Evolutionary conservation across 1,140 invertebrate genomes (phyloP).

Genomic region (Drosophila serrata): DNA sequence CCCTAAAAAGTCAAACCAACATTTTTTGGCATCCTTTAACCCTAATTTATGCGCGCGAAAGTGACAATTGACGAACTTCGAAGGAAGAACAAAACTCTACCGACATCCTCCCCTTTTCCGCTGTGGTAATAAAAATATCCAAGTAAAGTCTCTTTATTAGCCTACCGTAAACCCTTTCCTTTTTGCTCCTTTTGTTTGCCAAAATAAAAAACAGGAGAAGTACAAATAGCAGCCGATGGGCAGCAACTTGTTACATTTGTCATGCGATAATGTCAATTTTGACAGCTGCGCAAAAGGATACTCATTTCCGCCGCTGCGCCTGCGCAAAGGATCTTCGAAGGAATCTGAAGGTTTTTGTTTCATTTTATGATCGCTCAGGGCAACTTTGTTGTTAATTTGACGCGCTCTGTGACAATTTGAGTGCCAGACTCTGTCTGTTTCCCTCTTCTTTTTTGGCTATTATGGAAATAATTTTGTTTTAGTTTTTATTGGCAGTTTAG

Average conservation of each 20-base stretch:
- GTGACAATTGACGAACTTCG: conserved; percentile 82
- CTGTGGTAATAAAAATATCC: conserved; percentile 81
- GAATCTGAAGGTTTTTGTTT: conserved; percentile 8
- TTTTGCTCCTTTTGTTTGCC: conserved; percentile 52
- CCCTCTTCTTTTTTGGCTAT: conserved; percentile 37
- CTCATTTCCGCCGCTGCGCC: conserved; percentile 25
- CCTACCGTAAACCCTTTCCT: conserved; percentile 58
- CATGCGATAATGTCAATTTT: conserved; percentile 83
- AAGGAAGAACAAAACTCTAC: neutral
- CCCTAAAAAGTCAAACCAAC: conserved; percentile 21
- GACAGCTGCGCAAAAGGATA: conserved; percentile 80
- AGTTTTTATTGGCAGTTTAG: conserved; percentile 83
- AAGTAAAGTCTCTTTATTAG: conserved; percentile 83
- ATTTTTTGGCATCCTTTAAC: conserved; percentile 69
- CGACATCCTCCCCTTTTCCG: conserved; percentile 10
- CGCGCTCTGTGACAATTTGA: conserved; percentile 68
- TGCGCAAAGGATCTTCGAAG: conserved; percentile 27
- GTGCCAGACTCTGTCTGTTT: conserved; percentile 11
- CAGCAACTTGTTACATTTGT: conserved; percentile 84
- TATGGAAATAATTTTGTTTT: conserved; percentile 82
- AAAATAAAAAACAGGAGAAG: conserved; percentile 43
- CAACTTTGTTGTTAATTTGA: conserved; percentile 84
- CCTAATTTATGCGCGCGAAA: conserved; percentile 80
- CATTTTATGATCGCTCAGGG: conserved; percentile 54
- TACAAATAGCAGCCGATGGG: conserved; percentile 40